Evolutionary conservation across 2,888 invertebrate genomes (phyloP).

Genomic region (Busseola fusca): DNA sequence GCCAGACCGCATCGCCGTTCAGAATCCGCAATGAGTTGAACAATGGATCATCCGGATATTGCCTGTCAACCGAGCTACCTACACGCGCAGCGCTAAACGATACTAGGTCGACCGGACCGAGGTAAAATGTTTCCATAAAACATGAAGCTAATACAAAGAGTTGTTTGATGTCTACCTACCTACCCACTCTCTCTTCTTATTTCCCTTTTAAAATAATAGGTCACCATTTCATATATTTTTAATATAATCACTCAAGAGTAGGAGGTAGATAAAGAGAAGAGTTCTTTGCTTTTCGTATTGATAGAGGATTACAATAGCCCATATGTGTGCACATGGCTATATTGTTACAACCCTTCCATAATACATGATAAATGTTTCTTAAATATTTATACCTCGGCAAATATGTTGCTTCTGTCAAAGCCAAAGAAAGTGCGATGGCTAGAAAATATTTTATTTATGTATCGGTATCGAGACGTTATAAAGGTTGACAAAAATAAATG

Average conservation of each 20-base stretch:
- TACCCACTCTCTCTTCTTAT: slow-evolving; percentile 47
- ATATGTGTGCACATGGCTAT: slow-evolving; percentile 13
- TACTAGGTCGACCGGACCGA: slow-evolving; percentile 67
- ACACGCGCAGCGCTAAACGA: slow-evolving; percentile 69
- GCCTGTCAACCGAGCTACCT: slow-evolving; percentile 83
- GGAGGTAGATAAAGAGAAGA: slow-evolving; percentile 10
- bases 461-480: slow-evolving; percentile 69
- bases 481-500: slow-evolving; percentile 73
- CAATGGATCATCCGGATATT: slow-evolving; percentile 88
- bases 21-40: slow-evolving; percentile 87
- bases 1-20: slow-evolving; percentile 72
- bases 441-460: slow-evolving; percentile 66
- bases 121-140: slow-evolving; percentile 65
- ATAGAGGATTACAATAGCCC: slow-evolving; percentile 21
- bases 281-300: slow-evolving; percentile 24
- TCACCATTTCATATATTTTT: slow-evolving; percentile 27
- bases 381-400: slow-evolving; percentile 30
- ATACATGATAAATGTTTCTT: slow-evolving; percentile 18
- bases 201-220: slow-evolving; percentile 51
- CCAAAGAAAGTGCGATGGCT: slow-evolving; percentile 36
- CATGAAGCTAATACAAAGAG: slow-evolving; percentile 63
- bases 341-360: slow-evolving; percentile 16
- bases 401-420: slow-evolving; percentile 26
- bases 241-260: slow-evolving; percentile 28
- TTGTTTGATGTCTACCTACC: slow-evolving; percentile 58